Evolutionary conservation across 2,797 vertebrate genomes (phyloP).

Genomic region (Scleropages formosus): DNA sequence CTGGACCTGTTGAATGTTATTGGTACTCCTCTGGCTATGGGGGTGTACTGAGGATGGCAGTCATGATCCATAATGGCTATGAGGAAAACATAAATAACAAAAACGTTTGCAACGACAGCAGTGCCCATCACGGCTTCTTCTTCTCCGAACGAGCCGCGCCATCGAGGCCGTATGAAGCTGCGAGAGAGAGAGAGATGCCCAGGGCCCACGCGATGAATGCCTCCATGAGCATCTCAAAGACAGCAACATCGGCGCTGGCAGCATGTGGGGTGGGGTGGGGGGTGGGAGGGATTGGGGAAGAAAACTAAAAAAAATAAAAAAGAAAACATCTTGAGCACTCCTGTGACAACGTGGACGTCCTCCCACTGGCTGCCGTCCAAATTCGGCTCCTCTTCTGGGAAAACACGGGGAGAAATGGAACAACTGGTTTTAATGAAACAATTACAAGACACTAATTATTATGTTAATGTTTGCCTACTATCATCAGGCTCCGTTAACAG

Average conservation of each 20-base stretch:
- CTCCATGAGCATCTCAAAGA: slow-evolving; percentile 78
- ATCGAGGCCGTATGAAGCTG: neutral
- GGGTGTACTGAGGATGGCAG: no score
- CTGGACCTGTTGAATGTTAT: no score
- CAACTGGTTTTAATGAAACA: slow-evolving; percentile 99
- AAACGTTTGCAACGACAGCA: neutral
- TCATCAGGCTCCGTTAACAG: slow-evolving; percentile 99
- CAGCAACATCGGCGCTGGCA: slow-evolving; percentile 76
- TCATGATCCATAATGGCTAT: no score
- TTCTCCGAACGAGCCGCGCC: neutral
- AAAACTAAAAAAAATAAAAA: slow-evolving; percentile 28
- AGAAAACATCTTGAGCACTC: slow-evolving; percentile 92
- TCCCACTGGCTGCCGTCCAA: slow-evolving; percentile 98
- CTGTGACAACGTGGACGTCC: slow-evolving; percentile 90
- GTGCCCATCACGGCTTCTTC: neutral
- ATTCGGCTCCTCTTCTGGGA: slow-evolving; percentile 97
- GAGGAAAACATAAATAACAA: neutral
- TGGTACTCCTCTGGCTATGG: no score
- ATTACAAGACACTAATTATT: slow-evolving; percentile 99
- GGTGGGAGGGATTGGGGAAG: slow-evolving; percentile 62
- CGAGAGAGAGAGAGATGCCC: slow-evolving; percentile 6
- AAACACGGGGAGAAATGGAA: slow-evolving; percentile 99
- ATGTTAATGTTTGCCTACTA: slow-evolving; percentile 99
- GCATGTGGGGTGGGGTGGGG: no score
- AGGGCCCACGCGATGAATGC: slow-evolving; percentile 71